Percentiles rank a stretch among this genome's conserved stretches.
These are phyloP conservation scores for Coremacera marginata DNA, from an alignment of 2,888 invertebrate species.

Conservation along the genomic window DNA sequence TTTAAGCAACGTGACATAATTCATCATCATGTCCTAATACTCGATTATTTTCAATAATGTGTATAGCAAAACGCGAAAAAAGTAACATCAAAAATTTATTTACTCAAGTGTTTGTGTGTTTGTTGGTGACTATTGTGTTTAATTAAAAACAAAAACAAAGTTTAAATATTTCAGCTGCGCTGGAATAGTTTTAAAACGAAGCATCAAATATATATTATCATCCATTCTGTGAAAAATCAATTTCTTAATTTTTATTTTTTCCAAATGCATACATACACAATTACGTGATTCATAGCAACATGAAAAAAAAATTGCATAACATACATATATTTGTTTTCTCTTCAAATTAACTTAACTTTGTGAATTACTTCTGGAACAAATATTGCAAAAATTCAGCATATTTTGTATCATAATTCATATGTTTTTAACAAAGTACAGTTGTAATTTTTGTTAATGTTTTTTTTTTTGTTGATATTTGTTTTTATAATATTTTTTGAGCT, in stretches of 20 bases:
- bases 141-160: background rate
- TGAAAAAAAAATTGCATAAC: constrained; percentile 19
- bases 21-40: background rate
- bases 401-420: background rate
- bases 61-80: background rate
- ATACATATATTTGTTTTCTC: constrained; percentile 15
- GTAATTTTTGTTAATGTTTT: background rate
- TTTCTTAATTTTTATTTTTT: background rate
- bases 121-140: background rate
- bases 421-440: background rate
- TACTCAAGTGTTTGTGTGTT: background rate
- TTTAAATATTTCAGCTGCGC: no score
- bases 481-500: background rate
- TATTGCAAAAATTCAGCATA: background rate
- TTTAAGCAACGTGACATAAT: background rate
- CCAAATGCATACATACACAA: constrained; percentile 5
- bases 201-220: background rate
- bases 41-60: background rate
- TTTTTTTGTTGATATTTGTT: background rate
- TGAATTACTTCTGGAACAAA: background rate
- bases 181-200: background rate
- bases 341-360: no score
- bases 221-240: constrained; percentile 11
- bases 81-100: background rate
- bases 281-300: constrained; percentile 8